A percentile compares a stretch with the other conserved stretches of the same genome.
These are phyloP conservation scores for Chiridota heheva DNA, from an alignment of 35 echinoderm and acorn worm species.

Conservation along the genomic window DNA sequence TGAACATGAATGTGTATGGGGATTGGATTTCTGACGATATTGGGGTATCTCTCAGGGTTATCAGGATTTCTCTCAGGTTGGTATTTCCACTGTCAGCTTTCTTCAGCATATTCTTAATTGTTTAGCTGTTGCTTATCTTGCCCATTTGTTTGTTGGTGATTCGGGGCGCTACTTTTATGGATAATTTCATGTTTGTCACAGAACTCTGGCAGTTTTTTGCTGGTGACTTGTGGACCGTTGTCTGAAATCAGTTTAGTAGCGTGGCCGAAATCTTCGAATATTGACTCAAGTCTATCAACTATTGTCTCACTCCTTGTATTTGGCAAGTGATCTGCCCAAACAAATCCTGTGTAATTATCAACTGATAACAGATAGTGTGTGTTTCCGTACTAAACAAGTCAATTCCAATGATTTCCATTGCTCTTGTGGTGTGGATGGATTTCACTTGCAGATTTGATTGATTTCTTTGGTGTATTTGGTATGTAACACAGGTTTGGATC, in stretches of 20 bases:
- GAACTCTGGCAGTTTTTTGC: conserved; percentile 13
- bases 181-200: conserved; percentile 11
- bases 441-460: conserved; percentile 35
- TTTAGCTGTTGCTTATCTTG: conserved; percentile 22
- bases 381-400: conserved; percentile 32
- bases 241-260: conserved; percentile 45
- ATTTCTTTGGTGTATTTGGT: conserved; percentile 25
- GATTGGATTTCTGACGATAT: conserved; percentile 25
- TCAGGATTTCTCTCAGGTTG: conserved; percentile 2
- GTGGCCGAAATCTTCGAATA: conserved; percentile 13
- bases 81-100: conserved; percentile 19
- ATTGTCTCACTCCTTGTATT: conserved; percentile 29
- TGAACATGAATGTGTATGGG: conserved; percentile 22
- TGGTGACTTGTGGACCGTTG: conserved; percentile 18
- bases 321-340: conserved; percentile 29
- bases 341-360: conserved; percentile 44
- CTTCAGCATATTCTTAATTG: conserved; percentile 40
- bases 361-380: conserved; percentile 37
- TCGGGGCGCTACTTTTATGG: conserved; percentile 32
- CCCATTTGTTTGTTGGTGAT: conserved; percentile 29
- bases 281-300: conserved; percentile 22
- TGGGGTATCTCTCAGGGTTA: conserved; percentile 19
- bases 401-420: conserved; percentile 41
- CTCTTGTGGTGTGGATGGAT: conserved; percentile 4
- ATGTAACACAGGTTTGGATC: conserved; percentile 25